These are phyloP conservation scores for Drosophila ambigua DNA, from an alignment of 1,140 invertebrate species.

Conservation along the genomic window DNA sequence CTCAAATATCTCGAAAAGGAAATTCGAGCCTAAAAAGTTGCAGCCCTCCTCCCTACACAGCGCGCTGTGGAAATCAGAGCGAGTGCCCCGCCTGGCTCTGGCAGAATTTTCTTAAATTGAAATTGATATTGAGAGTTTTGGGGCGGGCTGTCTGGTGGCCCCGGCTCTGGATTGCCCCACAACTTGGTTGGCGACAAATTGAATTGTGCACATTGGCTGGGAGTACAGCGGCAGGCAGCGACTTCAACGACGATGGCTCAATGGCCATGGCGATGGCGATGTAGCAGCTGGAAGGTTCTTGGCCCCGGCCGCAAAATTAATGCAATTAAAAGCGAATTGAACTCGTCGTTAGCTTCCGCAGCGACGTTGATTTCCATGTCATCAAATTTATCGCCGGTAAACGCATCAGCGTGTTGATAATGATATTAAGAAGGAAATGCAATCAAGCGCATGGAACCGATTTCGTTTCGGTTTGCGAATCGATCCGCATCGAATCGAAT, in stretches of 20 bases:
- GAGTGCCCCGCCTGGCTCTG: background rate
- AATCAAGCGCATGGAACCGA: constrained; percentile 71
- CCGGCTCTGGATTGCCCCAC: constrained; percentile 7
- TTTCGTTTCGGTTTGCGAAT: constrained; percentile 34
- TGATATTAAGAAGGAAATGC: constrained; percentile 69
- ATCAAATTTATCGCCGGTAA: constrained; percentile 64
- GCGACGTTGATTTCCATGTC: constrained; percentile 38
- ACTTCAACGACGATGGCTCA: background rate
- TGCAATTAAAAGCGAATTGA: constrained; percentile 76
- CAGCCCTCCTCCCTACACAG: background rate
- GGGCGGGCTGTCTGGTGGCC: constrained; percentile 35
- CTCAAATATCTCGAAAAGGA: background rate
- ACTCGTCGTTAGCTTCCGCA: constrained; percentile 38
- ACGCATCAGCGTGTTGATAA: constrained; percentile 69
- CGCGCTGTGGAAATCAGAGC: too few relatives aligned
- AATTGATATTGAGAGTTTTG: constrained; percentile 69
- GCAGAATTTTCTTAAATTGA: constrained; percentile 48
- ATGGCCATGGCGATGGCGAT: background rate
- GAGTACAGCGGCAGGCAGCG: background rate
- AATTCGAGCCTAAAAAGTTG: constrained; percentile 25
- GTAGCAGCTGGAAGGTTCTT: constrained; percentile 35
- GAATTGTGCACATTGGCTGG: constrained; percentile 70
- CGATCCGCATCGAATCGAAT: constrained; percentile 8
- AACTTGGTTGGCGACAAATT: constrained; percentile 61
- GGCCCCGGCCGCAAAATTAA: constrained; percentile 60